Base-by-base conservation (phyloP, 2,888 invertebrate species). In the Polylopha cassiicola region DNA sequence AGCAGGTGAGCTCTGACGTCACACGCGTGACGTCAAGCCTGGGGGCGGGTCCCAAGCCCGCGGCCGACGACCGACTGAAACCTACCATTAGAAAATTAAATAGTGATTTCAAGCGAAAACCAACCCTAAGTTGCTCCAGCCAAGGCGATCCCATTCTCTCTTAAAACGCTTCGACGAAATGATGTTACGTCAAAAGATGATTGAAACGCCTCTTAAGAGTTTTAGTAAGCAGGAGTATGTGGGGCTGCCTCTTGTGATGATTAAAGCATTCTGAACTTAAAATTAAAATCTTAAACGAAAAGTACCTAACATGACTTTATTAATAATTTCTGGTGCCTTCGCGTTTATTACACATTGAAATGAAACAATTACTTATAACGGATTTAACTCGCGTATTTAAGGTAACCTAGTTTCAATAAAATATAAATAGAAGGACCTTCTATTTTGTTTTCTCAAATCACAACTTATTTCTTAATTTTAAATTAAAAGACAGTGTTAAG, bases 1-100 rank as follows among this genome's bases (percentile, higher is more conserved):
- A 65, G 69, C 61, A 66, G 70, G 68, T 65, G 53, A 58, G 56
- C 43, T 46, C 62, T 79, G 81, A 81, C 84, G 84, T 80, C 81
- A 80, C 69, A 33, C 46, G 48, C 44, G 65, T 80, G 80, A 81
- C 82, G 84, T 82, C 80, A 73, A 68, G 37, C 37, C 37, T 46
- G 65, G 61, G 61, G 75, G 73, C 73, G 75, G 70, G 72, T 66
- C 66, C 46, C n/a, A n/a, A n/a, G n/a, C n/a, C 58, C 43, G 55
- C 65, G 76, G 72, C 59, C 74, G 65, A 49, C 70, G 74, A 77
- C 73, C 74, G 62, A 61, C 44, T 32, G 32, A 6, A 38, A 46
- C 43, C 30, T 16, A 6, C 23, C 32, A 33, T 34, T 39, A 23
- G 26, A 36, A 37, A 31, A 38, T 13, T 9, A 17, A 17, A 11